phyloP scores from a whole-genome alignment of 64 coral and sea anemone genomes.

The Pocillopora verrucosa region DNA sequence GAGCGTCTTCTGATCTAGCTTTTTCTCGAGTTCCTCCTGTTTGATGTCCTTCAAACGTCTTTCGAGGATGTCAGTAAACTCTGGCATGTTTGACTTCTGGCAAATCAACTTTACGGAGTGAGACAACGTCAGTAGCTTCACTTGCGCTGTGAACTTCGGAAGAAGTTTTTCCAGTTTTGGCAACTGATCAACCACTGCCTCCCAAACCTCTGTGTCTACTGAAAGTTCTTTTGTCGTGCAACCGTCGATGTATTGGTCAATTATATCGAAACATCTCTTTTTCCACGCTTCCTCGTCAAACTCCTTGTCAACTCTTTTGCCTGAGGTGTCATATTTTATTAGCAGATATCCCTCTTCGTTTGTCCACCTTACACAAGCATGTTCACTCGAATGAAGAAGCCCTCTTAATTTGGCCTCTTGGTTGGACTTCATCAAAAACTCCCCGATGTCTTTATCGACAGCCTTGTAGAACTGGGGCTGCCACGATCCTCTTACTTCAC shows the following conservation, averaged over 20 bases:
- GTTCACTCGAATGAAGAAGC: background rate
- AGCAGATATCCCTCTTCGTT: background rate
- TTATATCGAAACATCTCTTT: background rate
- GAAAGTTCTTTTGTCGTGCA: background rate
- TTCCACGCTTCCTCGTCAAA: constrained; percentile 9
- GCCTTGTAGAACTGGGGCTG: constrained; percentile 11
- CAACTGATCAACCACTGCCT: constrained; percentile 1
- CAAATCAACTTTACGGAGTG: constrained; percentile 5
- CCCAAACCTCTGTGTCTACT: constrained; percentile 25
- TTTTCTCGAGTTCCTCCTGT: constrained; percentile 20
- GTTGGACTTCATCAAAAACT: constrained; percentile 33
- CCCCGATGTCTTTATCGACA: background rate
- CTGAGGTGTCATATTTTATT: background rate
- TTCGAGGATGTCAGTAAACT: background rate
- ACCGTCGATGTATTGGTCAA: background rate
- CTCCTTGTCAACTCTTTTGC: background rate
- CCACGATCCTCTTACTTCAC: background rate
- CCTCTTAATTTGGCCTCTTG: constrained; percentile 3
- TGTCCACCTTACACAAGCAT: background rate
- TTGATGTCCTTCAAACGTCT: background rate
- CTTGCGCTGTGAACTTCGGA: constrained; percentile 25
- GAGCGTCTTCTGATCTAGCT: constrained; percentile 5
- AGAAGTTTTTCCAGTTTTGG: constrained; percentile 8
- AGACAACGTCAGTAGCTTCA: background rate
- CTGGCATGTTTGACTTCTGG: background rate